Evolutionary conservation across 2,888 invertebrate species (phyloP), one percentile per base, ranked within the genome.

Genomic region (Drosophila tripunctata): DNA sequence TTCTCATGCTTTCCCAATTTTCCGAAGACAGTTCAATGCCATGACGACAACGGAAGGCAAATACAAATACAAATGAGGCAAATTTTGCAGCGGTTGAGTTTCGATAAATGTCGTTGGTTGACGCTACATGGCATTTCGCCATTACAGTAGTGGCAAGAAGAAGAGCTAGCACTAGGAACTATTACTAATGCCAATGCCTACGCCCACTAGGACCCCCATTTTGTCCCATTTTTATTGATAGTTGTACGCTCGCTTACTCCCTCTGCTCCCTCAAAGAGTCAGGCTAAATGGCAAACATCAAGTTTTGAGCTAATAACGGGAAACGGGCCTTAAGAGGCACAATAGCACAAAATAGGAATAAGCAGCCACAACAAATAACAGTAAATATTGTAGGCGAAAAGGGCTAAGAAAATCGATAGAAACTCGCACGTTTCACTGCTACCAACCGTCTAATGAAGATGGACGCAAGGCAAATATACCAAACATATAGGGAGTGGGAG

Each of bases 371-470:
- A 72, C 65, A 82, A 66, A 75, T 69, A 69, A 60, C 63, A 64
- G 73, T 67, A 73, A 79, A 82, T 76, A 79, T 64, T 69, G 64
- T 82, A 56, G 79, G 61, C 41, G 58, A 64, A 62, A 66, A 72
- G 45, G 67, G 56, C 65, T 50, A 65, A 52, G 77, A 80, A 86
- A 80, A 80, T 80, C 80, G 64, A 80, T 80, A 55, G 64, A 69
- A 69, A 66, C 64, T 69, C 63, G 67, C 79, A 67, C 66, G 64
- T 63, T 77, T 69, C 45, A 43, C 47, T 61, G 41, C 47, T 63
- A 43, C 55, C 64, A 68, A 19, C n/a, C n/a, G 64, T 50, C 41
- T 38, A 48, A 54, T 35, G 22, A 60, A 55, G 54, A 56, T 56
- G 63, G 50, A 22, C 38, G 52, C 8, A 33, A 27, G 14, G 41